These are phyloP conservation scores for Agrochola circellaris DNA, from an alignment of 2,888 invertebrate genomes.

Conservation along the genomic window DNA sequence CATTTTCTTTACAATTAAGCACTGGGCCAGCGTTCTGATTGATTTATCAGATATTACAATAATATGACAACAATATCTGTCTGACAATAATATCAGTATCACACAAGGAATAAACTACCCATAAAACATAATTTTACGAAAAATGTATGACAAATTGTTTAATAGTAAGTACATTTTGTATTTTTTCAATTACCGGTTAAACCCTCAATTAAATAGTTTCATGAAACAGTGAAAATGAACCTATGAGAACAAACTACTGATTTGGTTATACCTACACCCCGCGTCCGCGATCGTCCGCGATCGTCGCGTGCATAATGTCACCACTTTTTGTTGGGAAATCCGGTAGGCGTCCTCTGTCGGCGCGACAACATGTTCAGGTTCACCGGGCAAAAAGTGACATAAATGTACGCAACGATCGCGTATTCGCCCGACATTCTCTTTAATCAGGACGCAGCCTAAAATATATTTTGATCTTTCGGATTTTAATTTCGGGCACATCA, in stretches of 20 bases:
- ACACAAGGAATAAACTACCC: background rate
- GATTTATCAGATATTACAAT: background rate
- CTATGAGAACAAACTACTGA: background rate
- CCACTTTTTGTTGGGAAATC: no score
- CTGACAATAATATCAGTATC: slow-evolving; percentile 5
- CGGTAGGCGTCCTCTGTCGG: no score
- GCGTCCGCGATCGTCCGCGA: no score
- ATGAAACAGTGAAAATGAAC: background rate
- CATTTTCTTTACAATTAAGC: background rate
- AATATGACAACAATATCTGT: background rate
- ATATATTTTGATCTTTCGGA: slow-evolving; percentile 3
- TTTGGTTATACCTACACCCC: background rate
- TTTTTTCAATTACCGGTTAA: background rate
- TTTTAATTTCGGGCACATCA: background rate
- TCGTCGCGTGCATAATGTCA: no score
- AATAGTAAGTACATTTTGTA: background rate
- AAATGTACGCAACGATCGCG: no score
- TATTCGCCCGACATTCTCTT: no score
- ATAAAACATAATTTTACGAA: background rate
- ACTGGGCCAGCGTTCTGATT: background rate
- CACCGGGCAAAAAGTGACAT: no score
- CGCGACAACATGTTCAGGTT: no score
- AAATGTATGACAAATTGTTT: background rate
- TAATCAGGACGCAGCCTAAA: background rate
- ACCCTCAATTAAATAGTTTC: background rate